phyloP scores from a whole-genome alignment of 2,888 invertebrate genomes.

The Drosophila phalerata region DNA sequence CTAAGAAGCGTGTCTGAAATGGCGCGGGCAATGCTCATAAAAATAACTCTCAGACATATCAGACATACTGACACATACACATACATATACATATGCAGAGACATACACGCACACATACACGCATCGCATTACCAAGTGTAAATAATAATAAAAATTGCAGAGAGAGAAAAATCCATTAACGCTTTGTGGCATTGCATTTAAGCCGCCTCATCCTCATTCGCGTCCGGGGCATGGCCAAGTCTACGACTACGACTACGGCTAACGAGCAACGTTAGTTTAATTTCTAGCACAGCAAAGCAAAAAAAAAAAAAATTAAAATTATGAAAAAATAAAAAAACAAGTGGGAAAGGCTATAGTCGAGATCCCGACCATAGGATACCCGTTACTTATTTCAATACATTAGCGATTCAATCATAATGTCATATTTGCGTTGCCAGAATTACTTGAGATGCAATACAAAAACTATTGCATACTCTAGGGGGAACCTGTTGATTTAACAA shows the following conservation, averaged over 20 bases:
- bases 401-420: no score
- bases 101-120: slow-evolving; percentile 29
- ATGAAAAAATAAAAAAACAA: slow-evolving; percentile 14
- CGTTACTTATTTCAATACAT: no score
- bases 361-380: no score
- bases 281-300: slow-evolving; percentile 63
- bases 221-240: slow-evolving; percentile 23
- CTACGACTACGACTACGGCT: slow-evolving; percentile 34
- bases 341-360: no score
- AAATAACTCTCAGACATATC: slow-evolving; percentile 57
- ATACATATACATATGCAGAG: slow-evolving; percentile 7
- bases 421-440: no score
- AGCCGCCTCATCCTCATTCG: slow-evolving; percentile 54
- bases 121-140: slow-evolving; percentile 71
- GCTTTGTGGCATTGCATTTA: slow-evolving; percentile 81
- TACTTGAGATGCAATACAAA: no score
- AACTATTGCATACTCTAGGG: no score
- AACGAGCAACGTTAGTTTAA: slow-evolving; percentile 81
- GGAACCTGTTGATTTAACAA: no score
- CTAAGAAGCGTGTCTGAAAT: slow-evolving; percentile 44
- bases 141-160: slow-evolving; percentile 77
- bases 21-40: slow-evolving; percentile 49
- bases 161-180: slow-evolving; percentile 74
- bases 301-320: slow-evolving; percentile 43
- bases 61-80: slow-evolving; percentile 38